Percentiles rank a stretch among this genome's conserved stretches.
Evolutionary conservation across 1,140 invertebrate species (phyloP).

Genomic region (Aphelinus atriplicis): DNA sequence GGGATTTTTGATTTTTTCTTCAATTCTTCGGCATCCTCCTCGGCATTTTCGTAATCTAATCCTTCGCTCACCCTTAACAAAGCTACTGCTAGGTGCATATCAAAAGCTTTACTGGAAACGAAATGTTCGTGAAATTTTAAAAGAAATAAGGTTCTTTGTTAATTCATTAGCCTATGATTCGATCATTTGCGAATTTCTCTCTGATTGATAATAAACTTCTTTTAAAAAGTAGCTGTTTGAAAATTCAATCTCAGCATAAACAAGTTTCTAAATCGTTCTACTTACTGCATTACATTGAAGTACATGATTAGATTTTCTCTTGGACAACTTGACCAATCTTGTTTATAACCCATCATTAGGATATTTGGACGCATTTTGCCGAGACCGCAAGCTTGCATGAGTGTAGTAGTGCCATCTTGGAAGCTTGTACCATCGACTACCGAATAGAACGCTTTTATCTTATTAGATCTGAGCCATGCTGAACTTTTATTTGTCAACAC

Average conservation of each 20-base stretch:
- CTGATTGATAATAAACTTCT: too few species aligned
- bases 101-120: constrained; percentile 81
- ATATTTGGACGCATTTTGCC: constrained; percentile 93
- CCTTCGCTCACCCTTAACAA: constrained; percentile 86
- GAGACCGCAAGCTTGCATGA: constrained; percentile 84
- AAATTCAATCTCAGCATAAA: constrained; percentile 1
- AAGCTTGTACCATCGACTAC: constrained; percentile 83
- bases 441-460: constrained; percentile 92
- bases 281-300: constrained; percentile 93
- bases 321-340: constrained; percentile 85
- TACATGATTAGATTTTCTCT: constrained; percentile 81
- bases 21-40: constrained; percentile 57
- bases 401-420: constrained; percentile 76
- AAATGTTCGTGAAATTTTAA: background rate
- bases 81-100: constrained; percentile 90
- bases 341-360: constrained; percentile 90
- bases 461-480: constrained; percentile 84
- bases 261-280: constrained; percentile 28
- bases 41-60: constrained; percentile 75
- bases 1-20: constrained; percentile 46
- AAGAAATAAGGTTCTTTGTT: too few species aligned
- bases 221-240: constrained; percentile 7
- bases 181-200: too few species aligned
- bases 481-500: constrained; percentile 72
- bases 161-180: too few species aligned